phyloP scores from a whole-genome alignment of 2,797 vertebrate genomes.

The Pteropus rufus region DNA sequence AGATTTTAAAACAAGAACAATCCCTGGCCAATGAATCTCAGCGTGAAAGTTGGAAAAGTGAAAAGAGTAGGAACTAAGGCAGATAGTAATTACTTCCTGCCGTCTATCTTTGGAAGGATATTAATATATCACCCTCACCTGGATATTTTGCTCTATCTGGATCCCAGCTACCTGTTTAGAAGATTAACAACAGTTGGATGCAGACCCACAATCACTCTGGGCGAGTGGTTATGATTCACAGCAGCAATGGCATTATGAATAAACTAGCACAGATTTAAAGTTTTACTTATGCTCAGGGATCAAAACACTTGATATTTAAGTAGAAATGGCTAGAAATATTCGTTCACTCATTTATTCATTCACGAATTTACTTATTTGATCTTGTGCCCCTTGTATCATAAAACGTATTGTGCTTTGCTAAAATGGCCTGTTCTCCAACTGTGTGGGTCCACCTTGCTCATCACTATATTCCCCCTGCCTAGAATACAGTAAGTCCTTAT shows the following conservation, averaged over 20 bases:
- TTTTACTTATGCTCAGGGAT: slow-evolving; percentile 22
- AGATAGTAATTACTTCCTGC: slow-evolving; percentile 16
- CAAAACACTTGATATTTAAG: slow-evolving; percentile 20
- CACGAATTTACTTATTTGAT: not conserved
- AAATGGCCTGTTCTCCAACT: not conserved
- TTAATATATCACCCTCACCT: slow-evolving; percentile 20
- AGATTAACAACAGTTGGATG: slow-evolving; percentile 14
- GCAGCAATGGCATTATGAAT: slow-evolving; percentile 23
- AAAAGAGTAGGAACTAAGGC: not conserved
- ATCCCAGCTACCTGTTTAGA: slow-evolving; percentile 12
- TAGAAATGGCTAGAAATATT: slow-evolving; percentile 17
- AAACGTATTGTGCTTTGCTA: not conserved
- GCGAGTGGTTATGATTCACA: not conserved
- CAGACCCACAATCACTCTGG: not conserved
- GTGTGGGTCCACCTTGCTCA: not conserved
- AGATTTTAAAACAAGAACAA: not conserved
- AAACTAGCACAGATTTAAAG: slow-evolving; percentile 9
- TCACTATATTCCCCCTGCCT: not conserved
- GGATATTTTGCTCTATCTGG: not conserved
- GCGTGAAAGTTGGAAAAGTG: not conserved
- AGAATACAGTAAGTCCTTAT: not conserved
- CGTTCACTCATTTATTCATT: not conserved
- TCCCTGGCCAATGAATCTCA: not conserved
- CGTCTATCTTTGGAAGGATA: slow-evolving; percentile 30
- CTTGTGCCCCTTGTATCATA: not conserved